Evolutionary conservation across 2,113 vertebrate species (phyloP), one percentile per base, ranked within the genome.

Genomic region (Gila orcuttii): DNA sequence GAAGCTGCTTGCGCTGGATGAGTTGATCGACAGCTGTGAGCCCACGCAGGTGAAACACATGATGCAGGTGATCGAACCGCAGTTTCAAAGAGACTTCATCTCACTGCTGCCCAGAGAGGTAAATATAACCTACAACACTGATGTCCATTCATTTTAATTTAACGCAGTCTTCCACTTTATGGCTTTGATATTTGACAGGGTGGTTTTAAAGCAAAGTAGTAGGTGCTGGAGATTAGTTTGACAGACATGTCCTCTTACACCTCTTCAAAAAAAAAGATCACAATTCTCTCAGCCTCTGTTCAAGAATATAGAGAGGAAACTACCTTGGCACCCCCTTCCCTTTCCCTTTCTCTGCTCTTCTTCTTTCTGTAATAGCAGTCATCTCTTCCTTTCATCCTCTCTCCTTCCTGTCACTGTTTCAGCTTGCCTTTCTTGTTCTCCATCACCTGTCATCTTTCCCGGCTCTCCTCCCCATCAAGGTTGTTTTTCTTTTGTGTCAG

Each of bases 41-140:
- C 98, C 98, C 89, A 98, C 98, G 33, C 98, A 99, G 96, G 98
- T 99, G 86, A 99, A 99, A 93, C 98, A 99, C 92, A 99, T 99
- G 98, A 99, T 99, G 98, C 98, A 99, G 96, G 98, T 99, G 93
- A 99, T 99, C 90, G 98, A 99, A 93, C 98, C 98, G 78, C 98
- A 99, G 94, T 99, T 99, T 95, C 98, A 99, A 92, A 95, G 98
- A 94, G 98, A 99, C 95, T 99, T 99, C 94, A 99, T 99, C 94
- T 99, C 98, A 82, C 95, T 99, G 94, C 97, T 99, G 90, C 98
- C 98, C 91, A 99, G 99, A 97, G 98, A 99, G 97, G 98, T 99
- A 93, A 96, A 83, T 36, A 45, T 52, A 3, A 19, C 12, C 17
- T 76, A 11, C 4, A 5, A 39, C 68, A 11, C 68, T 13, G 21